Evolutionary conservation across 2,113 vertebrate genomes (phyloP), one percentile per base, ranked within the genome.

Genomic region (Dasyornis broadbenti): DNA sequence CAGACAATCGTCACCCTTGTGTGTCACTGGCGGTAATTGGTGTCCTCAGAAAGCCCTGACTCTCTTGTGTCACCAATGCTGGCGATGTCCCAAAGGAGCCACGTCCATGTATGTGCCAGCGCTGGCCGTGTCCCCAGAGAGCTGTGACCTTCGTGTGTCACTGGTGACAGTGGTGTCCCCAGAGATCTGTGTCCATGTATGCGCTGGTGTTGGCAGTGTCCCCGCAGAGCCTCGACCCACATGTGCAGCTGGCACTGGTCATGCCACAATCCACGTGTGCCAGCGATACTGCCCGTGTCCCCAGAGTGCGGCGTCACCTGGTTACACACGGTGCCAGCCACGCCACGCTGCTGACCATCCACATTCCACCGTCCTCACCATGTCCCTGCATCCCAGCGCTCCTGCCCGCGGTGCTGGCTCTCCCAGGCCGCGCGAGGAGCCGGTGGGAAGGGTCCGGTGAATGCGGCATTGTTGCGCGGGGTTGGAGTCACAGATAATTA

Each of bases 401-500:
- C 52, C 87, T 28, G 47, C 70, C 88, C 76, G 47, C 82, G 64
- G 93, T 70, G 92, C 94, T 23, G 56, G 68, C 79, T 97, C 96
- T 97, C 97, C 97, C 96, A 96, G 83, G 95, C 97, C 95, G 66
- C 53, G 30, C 73, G 91, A 83, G 76, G 60, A 94, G 84, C 85
- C 73, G 96, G 92, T 87, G 92, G 95, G 97, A 95, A 97, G 97
- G 94, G 82, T 90, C 92, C 8, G 97, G 97, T 98, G 98, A 98
- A 98, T 98, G 98, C 97, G 47, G 98, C 98, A 98, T 98, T 99
- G 99, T 99, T 98, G 98, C 98, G 98, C 98, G 98, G 98, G 98
- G 98, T 96, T 98, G 98, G 99, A 99, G 99, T 99, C 99, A 99
- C 98, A 99, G 99, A 99, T 99, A 99, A 99, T 99, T 99, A 99